Percentiles rank a stretch among this genome's conserved stretches.
These are phyloP conservation scores for Saguinus imperator DNA, from an alignment of 2,113 vertebrate species.

Conservation along the genomic window DNA sequence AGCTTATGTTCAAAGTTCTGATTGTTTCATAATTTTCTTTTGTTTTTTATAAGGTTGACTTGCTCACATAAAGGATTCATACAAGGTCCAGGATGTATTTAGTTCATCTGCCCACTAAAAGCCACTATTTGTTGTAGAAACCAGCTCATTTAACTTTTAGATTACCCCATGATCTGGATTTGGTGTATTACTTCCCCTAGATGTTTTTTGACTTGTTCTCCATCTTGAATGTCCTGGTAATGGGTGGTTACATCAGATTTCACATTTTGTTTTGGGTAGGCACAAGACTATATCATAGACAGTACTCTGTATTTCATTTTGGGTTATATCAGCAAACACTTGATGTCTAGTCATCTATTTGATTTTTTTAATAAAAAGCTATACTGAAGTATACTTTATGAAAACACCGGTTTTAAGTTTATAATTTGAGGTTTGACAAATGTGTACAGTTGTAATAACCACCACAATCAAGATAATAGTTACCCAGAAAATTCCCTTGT, in stretches of 20 bases:
- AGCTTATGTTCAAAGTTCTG: not conserved
- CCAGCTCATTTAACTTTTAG: not conserved
- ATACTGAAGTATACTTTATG: not conserved
- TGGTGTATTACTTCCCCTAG: not conserved
- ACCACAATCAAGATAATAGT: not conserved
- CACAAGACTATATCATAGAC: not conserved
- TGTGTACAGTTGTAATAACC: not conserved
- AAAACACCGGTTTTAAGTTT: not conserved
- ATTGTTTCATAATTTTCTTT: not conserved
- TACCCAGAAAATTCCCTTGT: not conserved
- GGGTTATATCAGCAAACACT: not conserved
- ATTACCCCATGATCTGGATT: not conserved
- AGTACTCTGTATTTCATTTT: not conserved
- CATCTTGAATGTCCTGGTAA: not conserved
- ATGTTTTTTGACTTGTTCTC: not conserved
- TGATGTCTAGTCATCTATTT: not conserved
- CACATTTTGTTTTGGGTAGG: not conserved
- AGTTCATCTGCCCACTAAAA: not conserved
- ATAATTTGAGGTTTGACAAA: constrained; percentile 11
- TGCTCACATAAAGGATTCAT: not conserved
- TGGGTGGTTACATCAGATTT: constrained; percentile 4
- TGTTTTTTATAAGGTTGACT: not conserved
- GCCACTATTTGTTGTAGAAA: not conserved
- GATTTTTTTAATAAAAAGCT: not conserved
- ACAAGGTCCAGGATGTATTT: not conserved